Evolutionary conservation across 2,113 vertebrate species (phyloP).

Genomic region (Cynocephalus volans): DNA sequence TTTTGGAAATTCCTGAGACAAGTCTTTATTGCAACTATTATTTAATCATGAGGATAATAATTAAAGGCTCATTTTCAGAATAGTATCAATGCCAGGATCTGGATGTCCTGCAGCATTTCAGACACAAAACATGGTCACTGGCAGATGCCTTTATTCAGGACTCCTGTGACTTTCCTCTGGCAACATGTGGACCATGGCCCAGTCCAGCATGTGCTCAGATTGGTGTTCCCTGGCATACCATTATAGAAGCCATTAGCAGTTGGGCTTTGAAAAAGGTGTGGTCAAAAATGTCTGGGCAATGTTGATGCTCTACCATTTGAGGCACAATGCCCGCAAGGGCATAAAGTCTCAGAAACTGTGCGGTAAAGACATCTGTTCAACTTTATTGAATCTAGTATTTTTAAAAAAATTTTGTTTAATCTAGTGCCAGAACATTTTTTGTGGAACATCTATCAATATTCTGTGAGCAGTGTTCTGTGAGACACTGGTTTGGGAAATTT

Average conservation of each 20-base stretch:
- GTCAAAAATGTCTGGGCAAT: not conserved
- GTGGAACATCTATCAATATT: not conserved
- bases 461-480: not conserved
- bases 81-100: not conserved
- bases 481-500: not conserved
- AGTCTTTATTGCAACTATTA: constrained; percentile 72
- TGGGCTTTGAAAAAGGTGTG: not conserved
- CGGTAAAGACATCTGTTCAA: not conserved
- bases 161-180: not conserved
- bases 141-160: not conserved
- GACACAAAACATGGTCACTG: not conserved
- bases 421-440: not conserved
- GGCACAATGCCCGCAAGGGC: not conserved
- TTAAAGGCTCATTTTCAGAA: constrained; percentile 67
- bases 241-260: not conserved
- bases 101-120: not conserved
- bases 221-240: not conserved
- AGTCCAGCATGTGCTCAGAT: not conserved
- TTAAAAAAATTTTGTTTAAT: not conserved
- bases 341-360: not conserved
- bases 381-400: not conserved
- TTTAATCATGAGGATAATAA: constrained; percentile 69
- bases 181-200: not conserved
- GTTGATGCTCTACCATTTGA: not conserved
- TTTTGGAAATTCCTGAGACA: constrained; percentile 63